A percentile compares a stretch with the other conserved stretches of the same genome.
These are phyloP conservation scores for Strigops habroptila DNA, from an alignment of 2,113 vertebrate species.

Conservation along the genomic window DNA sequence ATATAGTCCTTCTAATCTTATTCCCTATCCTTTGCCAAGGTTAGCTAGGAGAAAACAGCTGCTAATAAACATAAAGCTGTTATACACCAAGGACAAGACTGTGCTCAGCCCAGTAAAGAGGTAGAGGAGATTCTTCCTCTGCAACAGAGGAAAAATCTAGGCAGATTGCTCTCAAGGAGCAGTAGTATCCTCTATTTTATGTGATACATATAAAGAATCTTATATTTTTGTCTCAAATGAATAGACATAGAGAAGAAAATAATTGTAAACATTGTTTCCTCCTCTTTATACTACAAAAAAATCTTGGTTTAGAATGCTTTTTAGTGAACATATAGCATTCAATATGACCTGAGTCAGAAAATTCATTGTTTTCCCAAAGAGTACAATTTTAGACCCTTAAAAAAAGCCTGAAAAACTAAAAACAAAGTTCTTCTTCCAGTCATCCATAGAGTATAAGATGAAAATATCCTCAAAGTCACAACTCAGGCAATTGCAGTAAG, in stretches of 20 bases:
- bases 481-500: neutral
- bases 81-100: neutral
- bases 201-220: neutral
- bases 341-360: neutral
- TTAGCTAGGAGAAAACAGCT: conserved; percentile 13
- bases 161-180: neutral
- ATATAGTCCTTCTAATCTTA: neutral
- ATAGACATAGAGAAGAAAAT: neutral
- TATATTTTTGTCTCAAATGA: neutral
- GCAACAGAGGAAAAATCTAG: neutral
- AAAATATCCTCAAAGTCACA: neutral
- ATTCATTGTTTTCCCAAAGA: neutral
- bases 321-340: neutral
- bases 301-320: neutral
- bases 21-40: neutral
- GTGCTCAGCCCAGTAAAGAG: neutral
- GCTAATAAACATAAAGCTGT: conserved; percentile 24
- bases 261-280: neutral
- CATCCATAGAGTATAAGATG: neutral
- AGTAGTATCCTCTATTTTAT: neutral
- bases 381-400: neutral
- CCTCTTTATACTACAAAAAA: neutral
- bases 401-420: neutral
- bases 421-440: neutral
- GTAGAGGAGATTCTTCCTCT: neutral